Evolutionary conservation across 2,113 vertebrate species (phyloP), one percentile per base, ranked within the genome.

Genomic region (Arenaria interpres): DNA sequence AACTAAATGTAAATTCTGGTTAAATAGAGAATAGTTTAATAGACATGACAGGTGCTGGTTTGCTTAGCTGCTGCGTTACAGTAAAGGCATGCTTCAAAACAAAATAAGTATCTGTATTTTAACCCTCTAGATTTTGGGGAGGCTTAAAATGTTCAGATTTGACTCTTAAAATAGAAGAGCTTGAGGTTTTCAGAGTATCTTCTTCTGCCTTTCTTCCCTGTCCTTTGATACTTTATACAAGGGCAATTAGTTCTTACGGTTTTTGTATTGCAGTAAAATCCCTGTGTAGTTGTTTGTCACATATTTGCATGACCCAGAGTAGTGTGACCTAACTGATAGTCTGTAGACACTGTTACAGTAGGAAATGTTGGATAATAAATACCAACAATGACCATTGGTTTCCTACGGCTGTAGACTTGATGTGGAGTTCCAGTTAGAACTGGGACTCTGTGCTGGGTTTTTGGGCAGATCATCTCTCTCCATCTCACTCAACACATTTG

Each of bases 1-100:
- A 82, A 84, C 66, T 87, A 89, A 93, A 93, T 88, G 91, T 92
- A 95, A 94, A 94, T 96, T 95, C 76, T 84, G 20, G 78, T 93
- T 93, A 95, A 94, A 71, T 7, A 85, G 90, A 72, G 76, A 93
- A 32, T 54, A 82, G 85, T 87, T 95, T 71, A 66, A 80, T 59
- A 76, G 81, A 46, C 33, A 51, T 93, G 72, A 48, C 78, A 95
- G 69, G 63, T 86, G 74, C 80, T 53, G 73, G 45, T 82, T 88
- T 94, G 54, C 43, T 62, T 94, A 75, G 63, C 77, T 88, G 64
- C 71, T 81, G 1, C 57, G 27, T 86, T 46, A 12, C 7, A 39
- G 14, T 71, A 74, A 90, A 62, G 66, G 14, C 27, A 3, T n/a
- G 16, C 30, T 90, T 88, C 43, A 84, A 62, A 85, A 75, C n/a